Evolutionary conservation across 2,797 vertebrate species (phyloP).

Genomic region (Botia almorhae): DNA sequence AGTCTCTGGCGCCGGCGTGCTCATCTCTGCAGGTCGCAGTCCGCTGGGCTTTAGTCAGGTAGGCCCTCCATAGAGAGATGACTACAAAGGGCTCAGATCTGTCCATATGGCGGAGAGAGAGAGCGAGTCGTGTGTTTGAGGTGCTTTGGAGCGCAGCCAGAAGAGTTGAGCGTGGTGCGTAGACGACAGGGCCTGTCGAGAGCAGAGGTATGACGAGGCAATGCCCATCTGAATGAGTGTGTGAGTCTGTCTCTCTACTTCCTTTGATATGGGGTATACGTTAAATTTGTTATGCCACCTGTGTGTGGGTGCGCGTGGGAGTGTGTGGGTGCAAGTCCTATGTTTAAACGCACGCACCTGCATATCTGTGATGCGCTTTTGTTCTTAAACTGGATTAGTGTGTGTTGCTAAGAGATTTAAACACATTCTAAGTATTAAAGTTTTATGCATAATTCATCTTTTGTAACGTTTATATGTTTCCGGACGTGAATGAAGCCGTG

Average conservation of each 20-base stretch:
- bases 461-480: neutral
- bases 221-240: constrained; percentile 35
- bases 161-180: constrained; percentile 42
- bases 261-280: constrained; percentile 13
- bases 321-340: constrained; percentile 31
- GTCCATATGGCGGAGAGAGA: constrained; percentile 49
- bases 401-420: neutral
- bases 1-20: neutral
- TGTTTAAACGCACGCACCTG: constrained; percentile 17
- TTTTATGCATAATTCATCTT: neutral
- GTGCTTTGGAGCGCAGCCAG: constrained; percentile 67
- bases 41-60: constrained; percentile 46
- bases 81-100: constrained; percentile 45
- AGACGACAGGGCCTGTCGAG: constrained; percentile 33
- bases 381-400: neutral
- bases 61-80: constrained; percentile 18
- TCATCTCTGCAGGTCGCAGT: constrained; percentile 31
- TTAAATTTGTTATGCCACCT: constrained; percentile 32
- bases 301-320: constrained; percentile 40
- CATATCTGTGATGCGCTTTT: neutral
- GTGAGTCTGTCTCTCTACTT: constrained; percentile 37
- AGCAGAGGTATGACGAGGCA: constrained; percentile 35
- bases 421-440: too few relatives aligned
- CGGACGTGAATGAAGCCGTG: too few relatives aligned
- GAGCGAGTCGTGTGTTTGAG: constrained; percentile 59